Conservation (phyloP, 2,797 vertebrate genomes). For the Columba guinea region DNA sequence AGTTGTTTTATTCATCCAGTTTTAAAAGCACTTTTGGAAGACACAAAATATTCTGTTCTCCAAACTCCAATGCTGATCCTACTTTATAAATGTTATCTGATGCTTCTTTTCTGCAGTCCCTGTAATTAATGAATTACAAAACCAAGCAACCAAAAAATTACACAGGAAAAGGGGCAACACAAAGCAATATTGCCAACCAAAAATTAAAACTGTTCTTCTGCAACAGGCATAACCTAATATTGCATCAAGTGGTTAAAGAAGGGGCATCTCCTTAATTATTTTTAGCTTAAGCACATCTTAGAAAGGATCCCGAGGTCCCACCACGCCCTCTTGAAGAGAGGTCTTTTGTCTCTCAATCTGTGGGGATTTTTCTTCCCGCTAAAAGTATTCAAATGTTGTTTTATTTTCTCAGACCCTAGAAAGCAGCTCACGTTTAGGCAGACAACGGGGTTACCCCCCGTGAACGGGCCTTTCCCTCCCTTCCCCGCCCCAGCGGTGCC, state of each 20-base stretch:
- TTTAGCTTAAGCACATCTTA: not conserved
- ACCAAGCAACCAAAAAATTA: not conserved
- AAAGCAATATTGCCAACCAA: not conserved
- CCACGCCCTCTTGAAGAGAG: too few relatives aligned
- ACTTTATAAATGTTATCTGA: not conserved
- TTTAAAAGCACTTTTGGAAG: not conserved
- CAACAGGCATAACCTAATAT: too few relatives aligned
- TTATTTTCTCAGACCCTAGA: not conserved
- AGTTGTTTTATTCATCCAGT: not conserved
- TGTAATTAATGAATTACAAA: not conserved
- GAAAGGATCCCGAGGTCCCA: not conserved
- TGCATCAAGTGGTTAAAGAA: not conserved
- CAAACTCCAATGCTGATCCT: not conserved
- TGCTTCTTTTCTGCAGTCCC: not conserved
- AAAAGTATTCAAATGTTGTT: not conserved
- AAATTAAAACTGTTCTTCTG: not conserved
- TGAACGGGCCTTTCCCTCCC: not conserved
- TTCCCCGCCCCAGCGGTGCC: fast-evolving
- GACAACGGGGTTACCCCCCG: too few relatives aligned
- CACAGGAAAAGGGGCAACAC: fast-evolving
- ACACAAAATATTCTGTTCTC: not conserved
- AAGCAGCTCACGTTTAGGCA: fast-evolving
- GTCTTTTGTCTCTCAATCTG: not conserved
- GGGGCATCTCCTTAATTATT: not conserved
- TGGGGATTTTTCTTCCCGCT: too few relatives aligned